Base-by-base conservation (phyloP, 2,888 invertebrate species). In the Griposia aprilina region DNA sequence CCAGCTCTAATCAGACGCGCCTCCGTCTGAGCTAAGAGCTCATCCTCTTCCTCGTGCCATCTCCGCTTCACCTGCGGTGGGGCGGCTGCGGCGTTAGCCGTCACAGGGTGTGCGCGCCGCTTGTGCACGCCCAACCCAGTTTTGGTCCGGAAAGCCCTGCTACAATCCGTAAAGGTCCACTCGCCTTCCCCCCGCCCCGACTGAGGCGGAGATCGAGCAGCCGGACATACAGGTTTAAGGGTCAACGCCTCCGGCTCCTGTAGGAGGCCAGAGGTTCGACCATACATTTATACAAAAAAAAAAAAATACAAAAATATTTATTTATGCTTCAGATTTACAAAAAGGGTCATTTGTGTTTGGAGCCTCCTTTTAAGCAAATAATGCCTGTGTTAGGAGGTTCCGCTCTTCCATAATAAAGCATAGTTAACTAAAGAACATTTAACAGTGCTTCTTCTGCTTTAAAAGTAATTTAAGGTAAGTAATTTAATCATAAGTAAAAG, bases 31-130 rank as follows among this genome's bases (percentile, higher is more conserved):
- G 81, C 82, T 0, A 77, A 26, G 0, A 78, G 52, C 0, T 63
- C 74, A 7, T 5, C 48, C 45, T 81, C 75, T 26, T 80, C 80
- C 0, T 59, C 69, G 5, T 17, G 71, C 80, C 76, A 82, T 48
- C 77, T 71, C 63, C 74, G 63, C 59, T 77, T 82, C 70, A 60
- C 81, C 68, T 71, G 70, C 50, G 74, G 45, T 57, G 82, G 77
- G 0, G 71, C 81, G 15, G 67, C 81, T 48, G 74, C 74, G 17
- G 57, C 63, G 50, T 82, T 81, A 0, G 26, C 70, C 59, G 48
- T 67, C 26, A n/a, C 36, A 2, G 71, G 74, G 59, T 77, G 81
- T 5, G 82, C 80, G 30, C 48, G 41, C 6, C 41, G 30, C 23
- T 36, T 67, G 26, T 81, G 77, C 60, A 67, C 52, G 7, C 74